Conservation (phyloP, 1,140 invertebrate genomes). For the Drosophila parvula region DNA sequence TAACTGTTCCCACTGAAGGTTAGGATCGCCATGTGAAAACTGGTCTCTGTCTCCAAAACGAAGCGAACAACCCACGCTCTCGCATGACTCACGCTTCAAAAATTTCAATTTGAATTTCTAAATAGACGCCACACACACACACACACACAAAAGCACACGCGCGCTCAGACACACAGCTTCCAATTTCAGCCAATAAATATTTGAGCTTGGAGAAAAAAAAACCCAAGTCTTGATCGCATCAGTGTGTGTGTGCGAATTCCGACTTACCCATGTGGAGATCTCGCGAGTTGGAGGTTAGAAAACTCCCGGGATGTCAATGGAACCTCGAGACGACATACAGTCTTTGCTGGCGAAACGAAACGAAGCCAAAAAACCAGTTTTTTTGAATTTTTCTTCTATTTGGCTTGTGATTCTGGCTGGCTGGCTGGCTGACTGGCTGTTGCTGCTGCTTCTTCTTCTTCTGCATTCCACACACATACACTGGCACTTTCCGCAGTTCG, state of each 20-base stretch:
- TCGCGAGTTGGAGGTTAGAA: conserved; percentile 63
- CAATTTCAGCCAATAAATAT: conserved; percentile 81
- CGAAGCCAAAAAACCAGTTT: conserved; percentile 65
- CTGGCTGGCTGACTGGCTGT: conserved; percentile 7
- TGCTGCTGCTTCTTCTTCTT: conserved; percentile 45
- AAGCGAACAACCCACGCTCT: conserved; percentile 58
- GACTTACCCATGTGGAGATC: conserved; percentile 62
- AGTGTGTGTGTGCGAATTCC: conserved; percentile 57
- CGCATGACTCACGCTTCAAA: conserved; percentile 72
- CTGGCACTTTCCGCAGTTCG: conserved; percentile 47
- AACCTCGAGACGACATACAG: conserved; percentile 66
- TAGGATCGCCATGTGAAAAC: conserved; percentile 44
- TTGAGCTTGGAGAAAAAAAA: conserved; percentile 50
- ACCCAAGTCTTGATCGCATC: conserved; percentile 50
- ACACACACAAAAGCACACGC: conserved; percentile 31
- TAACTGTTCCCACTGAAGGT: conserved; percentile 37
- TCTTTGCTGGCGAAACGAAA: conserved; percentile 44
- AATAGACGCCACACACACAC: conserved; percentile 69
- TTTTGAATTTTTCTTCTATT: conserved; percentile 60
- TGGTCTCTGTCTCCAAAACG: conserved; percentile 28
- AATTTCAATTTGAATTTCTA: conserved; percentile 82
- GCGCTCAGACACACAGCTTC: conserved; percentile 54
- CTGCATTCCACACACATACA: conserved; percentile 71
- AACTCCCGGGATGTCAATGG: conserved; percentile 70
- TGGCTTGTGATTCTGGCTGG: conserved; percentile 50